Percentiles rank a stretch among this genome's conserved stretches.
phyloP scores from a whole-genome alignment of 2,797 vertebrate genomes.

The Sebastes aleutianus region DNA sequence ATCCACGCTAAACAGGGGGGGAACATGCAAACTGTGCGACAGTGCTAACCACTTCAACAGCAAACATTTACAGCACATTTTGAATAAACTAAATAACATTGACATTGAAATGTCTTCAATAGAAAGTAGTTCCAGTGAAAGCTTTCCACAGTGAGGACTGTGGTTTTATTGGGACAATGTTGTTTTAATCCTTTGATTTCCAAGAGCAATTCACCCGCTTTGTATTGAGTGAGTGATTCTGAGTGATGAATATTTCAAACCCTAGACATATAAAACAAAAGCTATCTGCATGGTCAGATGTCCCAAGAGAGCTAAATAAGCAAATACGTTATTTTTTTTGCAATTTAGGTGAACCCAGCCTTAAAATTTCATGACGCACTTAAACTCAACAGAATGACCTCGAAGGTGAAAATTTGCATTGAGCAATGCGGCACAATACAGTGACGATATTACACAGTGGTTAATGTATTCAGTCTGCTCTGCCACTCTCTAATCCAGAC shows the following conservation, averaged over 20 bases:
- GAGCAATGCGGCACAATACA: conserved; percentile 9
- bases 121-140: background rate
- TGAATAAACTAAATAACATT: background rate
- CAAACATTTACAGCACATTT: too few species aligned
- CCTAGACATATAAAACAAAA: background rate
- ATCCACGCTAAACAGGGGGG: too few species aligned
- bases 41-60: too few species aligned
- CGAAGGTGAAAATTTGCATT: conserved; percentile 6
- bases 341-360: background rate
- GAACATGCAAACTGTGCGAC: too few species aligned
- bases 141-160: background rate
- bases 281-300: background rate
- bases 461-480: conserved; percentile 56
- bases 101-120: background rate
- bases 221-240: background rate
- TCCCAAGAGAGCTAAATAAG: background rate
- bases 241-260: background rate
- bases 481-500: conserved; percentile 52
- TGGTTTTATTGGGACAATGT: background rate
- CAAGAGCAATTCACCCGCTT: background rate
- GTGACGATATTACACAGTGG: conserved; percentile 31
- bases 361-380: background rate
- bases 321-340: background rate
- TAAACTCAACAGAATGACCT: background rate
- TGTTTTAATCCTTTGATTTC: conserved; percentile 8